Evolutionary conservation across 2,113 vertebrate species (phyloP).

Genomic region (Dipodomys stephensi): DNA sequence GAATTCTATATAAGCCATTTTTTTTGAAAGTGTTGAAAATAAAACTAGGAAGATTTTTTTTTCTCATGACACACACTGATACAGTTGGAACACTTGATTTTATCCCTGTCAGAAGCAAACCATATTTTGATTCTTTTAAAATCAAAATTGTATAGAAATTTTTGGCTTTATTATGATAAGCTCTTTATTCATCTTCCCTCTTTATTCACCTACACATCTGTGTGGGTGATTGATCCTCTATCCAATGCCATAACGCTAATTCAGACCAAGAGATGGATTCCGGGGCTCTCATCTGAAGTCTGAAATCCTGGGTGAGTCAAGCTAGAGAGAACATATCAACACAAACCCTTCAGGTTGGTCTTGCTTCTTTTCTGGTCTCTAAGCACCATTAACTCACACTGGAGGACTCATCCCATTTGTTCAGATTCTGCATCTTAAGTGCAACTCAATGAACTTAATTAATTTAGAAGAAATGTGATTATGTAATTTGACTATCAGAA

Average conservation of each 20-base stretch:
- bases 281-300: not conserved
- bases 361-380: not conserved
- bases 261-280: not conserved
- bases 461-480: not conserved
- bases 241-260: not conserved
- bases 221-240: not conserved
- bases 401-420: not conserved
- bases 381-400: not conserved
- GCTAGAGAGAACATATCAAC: not conserved
- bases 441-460: not conserved
- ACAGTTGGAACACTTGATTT: not conserved
- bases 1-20: too few species aligned
- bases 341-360: not conserved
- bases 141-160: conserved; percentile 41
- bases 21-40: not conserved
- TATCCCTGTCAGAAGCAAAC: not conserved
- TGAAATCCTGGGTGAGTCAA: not conserved
- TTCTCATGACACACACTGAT: not conserved
- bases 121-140: conserved; percentile 39
- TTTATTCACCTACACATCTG: not conserved
- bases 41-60: not conserved
- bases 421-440: not conserved
- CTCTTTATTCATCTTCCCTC: conserved; percentile 34
- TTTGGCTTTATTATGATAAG: not conserved
- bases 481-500: not conserved